phyloP scores from a whole-genome alignment of 2,888 invertebrate species.

The Orgyia antiqua region DNA sequence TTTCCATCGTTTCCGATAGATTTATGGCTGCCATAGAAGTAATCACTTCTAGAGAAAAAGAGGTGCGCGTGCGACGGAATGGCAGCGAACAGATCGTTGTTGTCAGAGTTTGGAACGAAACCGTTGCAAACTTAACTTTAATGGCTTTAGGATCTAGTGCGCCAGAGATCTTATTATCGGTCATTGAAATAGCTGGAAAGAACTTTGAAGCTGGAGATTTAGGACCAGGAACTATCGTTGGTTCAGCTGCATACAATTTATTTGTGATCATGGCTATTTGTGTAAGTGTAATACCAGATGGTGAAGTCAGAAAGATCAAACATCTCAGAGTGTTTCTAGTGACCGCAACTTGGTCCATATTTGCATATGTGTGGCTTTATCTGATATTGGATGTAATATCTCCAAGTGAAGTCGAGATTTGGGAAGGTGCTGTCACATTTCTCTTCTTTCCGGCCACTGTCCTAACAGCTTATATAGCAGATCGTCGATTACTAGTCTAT shows the following conservation, averaged over 20 bases:
- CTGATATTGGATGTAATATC: slow-evolving; percentile 93
- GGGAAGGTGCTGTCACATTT: slow-evolving; percentile 98
- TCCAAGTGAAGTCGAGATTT: slow-evolving; percentile 93
- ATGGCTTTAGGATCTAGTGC: slow-evolving; percentile 99
- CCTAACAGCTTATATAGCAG: slow-evolving; percentile 96
- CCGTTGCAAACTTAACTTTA: slow-evolving; percentile 97
- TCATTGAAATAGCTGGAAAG: slow-evolving; percentile 98
- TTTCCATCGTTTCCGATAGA: slow-evolving; percentile 98
- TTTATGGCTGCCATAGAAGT: slow-evolving; percentile 99
- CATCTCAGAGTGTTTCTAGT: slow-evolving; percentile 98
- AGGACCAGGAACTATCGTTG: slow-evolving; percentile 99
- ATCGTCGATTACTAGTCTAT: slow-evolving; percentile 89
- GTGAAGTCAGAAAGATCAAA: slow-evolving; percentile 95
- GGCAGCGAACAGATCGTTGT: slow-evolving; percentile 93
- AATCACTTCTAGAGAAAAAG: slow-evolving; percentile 98
- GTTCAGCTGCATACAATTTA: slow-evolving; percentile 98
- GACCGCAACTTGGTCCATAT: slow-evolving; percentile 98
- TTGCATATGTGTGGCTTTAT: slow-evolving; percentile 99
- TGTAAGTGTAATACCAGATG: slow-evolving; percentile 92
- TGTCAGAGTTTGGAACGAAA: slow-evolving; percentile 99
- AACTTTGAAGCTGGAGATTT: slow-evolving; percentile 97
- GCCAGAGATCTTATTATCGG: slow-evolving; percentile 97
- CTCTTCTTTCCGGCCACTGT: slow-evolving; percentile 98
- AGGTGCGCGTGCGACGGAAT: slow-evolving; percentile 92
- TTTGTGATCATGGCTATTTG: slow-evolving; percentile 99